A percentile compares a stretch with the other conserved stretches of the same genome.
These are phyloP conservation scores for Drosophila lacicola DNA, from an alignment of 2,888 invertebrate species.

Conservation along the genomic window DNA sequence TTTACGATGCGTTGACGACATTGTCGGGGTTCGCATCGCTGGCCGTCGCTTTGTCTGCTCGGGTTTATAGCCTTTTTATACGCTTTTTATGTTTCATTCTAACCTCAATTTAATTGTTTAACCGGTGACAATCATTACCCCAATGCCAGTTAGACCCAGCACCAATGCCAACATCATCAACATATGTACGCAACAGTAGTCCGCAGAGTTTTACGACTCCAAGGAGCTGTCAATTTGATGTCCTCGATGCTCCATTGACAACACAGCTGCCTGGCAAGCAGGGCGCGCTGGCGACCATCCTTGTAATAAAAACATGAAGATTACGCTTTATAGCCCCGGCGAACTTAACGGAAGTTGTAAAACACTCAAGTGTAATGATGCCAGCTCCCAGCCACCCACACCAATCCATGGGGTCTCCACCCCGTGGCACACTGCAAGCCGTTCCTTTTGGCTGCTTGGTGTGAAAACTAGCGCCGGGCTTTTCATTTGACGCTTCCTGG, in stretches of 20 bases:
- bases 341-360: conserved; percentile 83
- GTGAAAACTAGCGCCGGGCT: conserved; percentile 70
- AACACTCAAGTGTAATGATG: conserved; percentile 82
- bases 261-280: conserved; percentile 48
- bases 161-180: conserved; percentile 35
- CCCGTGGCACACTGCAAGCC: background rate
- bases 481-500: conserved; percentile 48
- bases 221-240: conserved; percentile 81
- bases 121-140: conserved; percentile 85
- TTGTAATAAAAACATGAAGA: conserved; percentile 80
- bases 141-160: conserved; percentile 32
- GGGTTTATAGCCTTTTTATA: conserved; percentile 85
- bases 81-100: conserved; percentile 84
- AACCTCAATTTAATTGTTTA: conserved; percentile 86
- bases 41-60: conserved; percentile 38
- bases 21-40: conserved; percentile 44
- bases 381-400: conserved; percentile 36
- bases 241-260: conserved; percentile 72
- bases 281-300: conserved; percentile 7
- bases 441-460: conserved; percentile 32
- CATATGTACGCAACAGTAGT: conserved; percentile 63
- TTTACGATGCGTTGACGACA: conserved; percentile 82
- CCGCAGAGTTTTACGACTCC: conserved; percentile 67
- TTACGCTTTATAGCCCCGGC: conserved; percentile 73
- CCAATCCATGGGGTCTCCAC: background rate